Base-by-base conservation (phyloP, 2,113 vertebrate species). In the Hylia prasina region DNA sequence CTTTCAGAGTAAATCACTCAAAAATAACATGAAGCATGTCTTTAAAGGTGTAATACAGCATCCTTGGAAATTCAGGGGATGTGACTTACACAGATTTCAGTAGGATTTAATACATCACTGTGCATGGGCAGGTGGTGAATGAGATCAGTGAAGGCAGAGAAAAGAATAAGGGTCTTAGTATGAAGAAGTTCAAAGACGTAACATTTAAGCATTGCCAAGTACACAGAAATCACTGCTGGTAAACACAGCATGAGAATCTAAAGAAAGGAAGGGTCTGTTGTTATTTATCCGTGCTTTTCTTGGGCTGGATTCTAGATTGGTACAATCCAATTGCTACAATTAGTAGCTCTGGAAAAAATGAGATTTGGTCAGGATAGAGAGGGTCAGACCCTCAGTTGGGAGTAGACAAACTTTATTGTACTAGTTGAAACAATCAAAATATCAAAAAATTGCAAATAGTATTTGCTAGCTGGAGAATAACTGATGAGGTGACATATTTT, bases 381-480 rank as follows among this genome's bases (percentile, higher is more conserved):
- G 19, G 13, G 51, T 54, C 24, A 87, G 35, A 70, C 3, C 2
- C 22, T 61, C 17, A 16, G 25, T 22, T 48, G 56, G 25, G 27
- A 88, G 42, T 17, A 72, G 11, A 3, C 45, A 90, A 64, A 47
- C 3, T 7, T 63, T 50, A 58, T 9, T 24, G 5, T 25, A 58
- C 11, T 66, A 27, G 6, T 8, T 89, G 47, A 45, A 89, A 77
- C 2, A 60, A 57, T 18, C 78, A 45, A 73, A 94, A 89, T 48
- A 83, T 27, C 40, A 73, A 30, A 61, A 65, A 88, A 68, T 15
- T 77, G 13, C 11, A 91, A 78, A 63, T 7, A 5, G 6, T 17
- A 27, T 24, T 54, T 0, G 0, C 42, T 58, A 15, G 8, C 25
- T 66, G 23, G 6, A 13, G 7, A 60, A 69, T 6, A 88, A 33